Evolutionary conservation across 1,140 invertebrate species (phyloP), one percentile per base, ranked within the genome.

Genomic region (Temnothorax longispinosus): DNA sequence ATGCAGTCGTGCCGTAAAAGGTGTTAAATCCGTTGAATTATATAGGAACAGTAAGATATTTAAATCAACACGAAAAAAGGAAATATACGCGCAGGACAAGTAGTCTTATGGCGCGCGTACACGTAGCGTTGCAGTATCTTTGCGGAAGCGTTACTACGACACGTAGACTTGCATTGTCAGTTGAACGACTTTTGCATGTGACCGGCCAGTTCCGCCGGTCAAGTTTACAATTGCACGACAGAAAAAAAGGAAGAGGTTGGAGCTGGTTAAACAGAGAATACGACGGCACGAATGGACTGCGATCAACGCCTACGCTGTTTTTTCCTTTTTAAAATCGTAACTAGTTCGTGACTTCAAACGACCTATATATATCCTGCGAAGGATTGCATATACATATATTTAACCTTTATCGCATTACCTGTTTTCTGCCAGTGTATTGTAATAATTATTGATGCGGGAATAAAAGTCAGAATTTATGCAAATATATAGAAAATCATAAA

Each of bases 181-280:
- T 74, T 47, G 67, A 80, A 67, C 67, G 38, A 85, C 77, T 87
- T 91, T 91, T 76, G 90, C 90, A 87, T 91, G 90, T 78, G 47
- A 62, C 56, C 52, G 60, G 75, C 60, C 64, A 72, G 87, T 89
- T 91, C 82, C 69, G 78, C 77, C 82, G 90, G 86, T 91, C 90
- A 90, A 91, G 87, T 90, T 91, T 91, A 90, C 87, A 87, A 86
- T 90, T 84, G 89, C 89, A 90, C 44, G 90, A 74, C 65, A 75
- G 89, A 91, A 90, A 87, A 90, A 67, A 90, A 67, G 88, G 58
- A 81, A 60, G 47, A 80, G 67, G 47, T 90, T 87, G 72, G 50
- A 76, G 72, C 62, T 88, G 82, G 64, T 88, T 90, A 88, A 71
- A 56, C 44, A n/a, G 60, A 88, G 60, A 77, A 85, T 81, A 80